Percentiles rank a stretch among this genome's conserved stretches.
These are phyloP conservation scores for Tetheella fluctuosa DNA, from an alignment of 2,888 invertebrate genomes.

Conservation along the genomic window DNA sequence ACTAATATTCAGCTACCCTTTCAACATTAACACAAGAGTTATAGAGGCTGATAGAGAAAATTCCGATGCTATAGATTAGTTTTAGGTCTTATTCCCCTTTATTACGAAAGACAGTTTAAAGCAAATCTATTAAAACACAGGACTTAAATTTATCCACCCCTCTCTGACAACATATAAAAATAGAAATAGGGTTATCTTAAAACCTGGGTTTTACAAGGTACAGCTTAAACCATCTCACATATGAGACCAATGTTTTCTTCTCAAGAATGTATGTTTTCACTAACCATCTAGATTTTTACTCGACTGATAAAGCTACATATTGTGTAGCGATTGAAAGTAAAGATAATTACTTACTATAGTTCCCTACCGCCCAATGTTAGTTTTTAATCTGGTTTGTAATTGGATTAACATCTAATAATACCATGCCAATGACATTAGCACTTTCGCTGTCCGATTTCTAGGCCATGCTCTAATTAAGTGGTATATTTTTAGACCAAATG, in stretches of 20 bases:
- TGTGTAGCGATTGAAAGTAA: not conserved
- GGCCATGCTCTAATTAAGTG: constrained; percentile 49
- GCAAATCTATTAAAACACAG: too few relatives aligned
- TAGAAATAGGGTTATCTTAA: too few relatives aligned
- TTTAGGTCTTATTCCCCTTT: not conserved
- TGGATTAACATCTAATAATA: constrained; percentile 40
- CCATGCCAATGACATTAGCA: constrained; percentile 52
- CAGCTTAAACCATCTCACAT: too few relatives aligned
- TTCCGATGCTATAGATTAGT: not conserved
- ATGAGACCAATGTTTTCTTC: too few relatives aligned
- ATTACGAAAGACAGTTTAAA: too few relatives aligned
- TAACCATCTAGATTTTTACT: too few relatives aligned
- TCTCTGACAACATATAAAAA: too few relatives aligned
- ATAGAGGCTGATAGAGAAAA: not conserved
- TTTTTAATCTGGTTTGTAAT: constrained; percentile 24
- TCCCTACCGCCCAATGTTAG: not conserved
- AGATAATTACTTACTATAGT: not conserved
- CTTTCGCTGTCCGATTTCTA: constrained; percentile 57
- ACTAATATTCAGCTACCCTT: not conserved
- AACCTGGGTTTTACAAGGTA: too few relatives aligned
- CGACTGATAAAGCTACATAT: too few relatives aligned
- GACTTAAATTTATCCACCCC: too few relatives aligned
- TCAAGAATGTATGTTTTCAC: too few relatives aligned
- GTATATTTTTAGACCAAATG: constrained; percentile 44
- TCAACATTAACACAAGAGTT: not conserved